Base-by-base conservation (phyloP, 1,140 invertebrate genomes). In the Parasteatoda tepidariorum region DNA sequence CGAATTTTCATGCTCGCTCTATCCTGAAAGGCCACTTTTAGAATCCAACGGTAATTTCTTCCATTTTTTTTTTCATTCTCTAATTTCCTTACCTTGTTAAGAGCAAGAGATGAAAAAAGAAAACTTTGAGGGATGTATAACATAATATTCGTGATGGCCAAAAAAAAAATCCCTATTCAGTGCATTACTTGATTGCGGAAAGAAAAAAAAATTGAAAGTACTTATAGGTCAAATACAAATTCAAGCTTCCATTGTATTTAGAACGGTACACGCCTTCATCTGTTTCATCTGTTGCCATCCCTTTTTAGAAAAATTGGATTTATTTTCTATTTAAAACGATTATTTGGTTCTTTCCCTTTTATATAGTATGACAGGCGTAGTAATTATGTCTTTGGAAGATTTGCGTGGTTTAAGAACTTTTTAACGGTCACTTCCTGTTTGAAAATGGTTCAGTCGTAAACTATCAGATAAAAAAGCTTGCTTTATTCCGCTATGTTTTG, bases 31-130 rank as follows among this genome's bases (percentile, higher is more conserved):
- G 34, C 71, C 55, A 34, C 31, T 61, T 73, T 73, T 59, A 9
- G 30, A 73, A 73, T n/a, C 70, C 70, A 59, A 34, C 70, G 70
- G 38, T 73, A 57, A 73, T 74, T 74, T 26, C 26, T 61, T 41
- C 28, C 71, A 3, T n/a, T 22, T 55, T 55, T 48, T 57, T 22
- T 22, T 71, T 61, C 61, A 31, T 67, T 30, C 18, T 4, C 33
- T 9, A 54, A 13, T 48, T 48, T 18, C 18, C 18, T 18, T 48
- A 48, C 38, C 38, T 48, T 48, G 38, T 48, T 48, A 48, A 2
- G 38, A n/a, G n/a, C n/a, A n/a, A n/a, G n/a, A n/a, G n/a, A 18
- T 48, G 18, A 48, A 4, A 48, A 48, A 13, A 9, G 9, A 48
- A 48, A 9, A 13, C 38, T 48, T 48, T 4, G 38, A 48, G 38